Base-by-base conservation (phyloP, 2,888 invertebrate species). In the Apoderus coryli region DNA sequence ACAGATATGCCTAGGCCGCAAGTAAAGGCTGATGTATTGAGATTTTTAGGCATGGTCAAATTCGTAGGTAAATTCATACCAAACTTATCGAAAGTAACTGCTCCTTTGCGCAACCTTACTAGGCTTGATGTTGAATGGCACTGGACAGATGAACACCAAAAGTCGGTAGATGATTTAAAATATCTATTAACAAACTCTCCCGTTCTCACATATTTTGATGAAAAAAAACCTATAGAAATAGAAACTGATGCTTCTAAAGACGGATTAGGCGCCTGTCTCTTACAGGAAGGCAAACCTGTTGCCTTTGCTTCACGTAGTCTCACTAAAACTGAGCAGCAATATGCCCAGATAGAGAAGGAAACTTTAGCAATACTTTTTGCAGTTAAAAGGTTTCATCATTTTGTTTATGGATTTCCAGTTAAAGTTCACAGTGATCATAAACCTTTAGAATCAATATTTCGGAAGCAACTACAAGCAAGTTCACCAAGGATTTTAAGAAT, bases 271-370 rank as follows among this genome's bases (percentile, higher is more conserved):
- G 47, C 44, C 14, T 49, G 43, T 25, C 15, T 57, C 9, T 11
- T 54, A 7, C 54, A 57, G 34, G 34, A 47, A 12, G 46, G 41
- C 3, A 35, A 42, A 15, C 50, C 50, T 11, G 41, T 54, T 9
- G 46, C 45, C n/a, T 54, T 45, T 41, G 49, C 50, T 4, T 54
- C 52, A 14, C 28, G 48, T 37, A 46, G 44, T 14, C 31, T 54
- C n/a, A 46, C 38, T 7, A 22, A 34, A 16, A 40, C 44, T 16
- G 50, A 54, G 32, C 39, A 45, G 34, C 50, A 44, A 19, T 53
- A 50, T 40, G 42, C 52, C 3, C 53, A 58, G 42, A 53, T 58
- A 4, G 53, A 57, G 40, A 56, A 55, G 35, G 52, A 57, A 37
- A 32, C 50, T 3, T 37, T 56, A 25, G 51, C 52, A 14, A n/a